phyloP scores from a whole-genome alignment of 2,888 invertebrate genomes.

The Nematopogon swammerdamellus region DNA sequence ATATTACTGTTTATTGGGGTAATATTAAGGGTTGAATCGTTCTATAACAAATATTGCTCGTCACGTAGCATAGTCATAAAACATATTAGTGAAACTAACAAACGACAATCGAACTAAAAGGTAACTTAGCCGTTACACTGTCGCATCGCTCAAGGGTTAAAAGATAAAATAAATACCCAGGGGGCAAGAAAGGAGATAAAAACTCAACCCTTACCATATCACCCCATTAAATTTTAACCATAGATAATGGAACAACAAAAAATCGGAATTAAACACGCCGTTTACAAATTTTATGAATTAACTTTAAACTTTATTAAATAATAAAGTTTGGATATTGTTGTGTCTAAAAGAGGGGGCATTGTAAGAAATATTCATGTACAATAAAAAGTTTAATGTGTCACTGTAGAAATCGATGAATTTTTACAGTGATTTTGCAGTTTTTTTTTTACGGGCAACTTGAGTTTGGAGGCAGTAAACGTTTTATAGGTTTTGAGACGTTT shows the following conservation, averaged over 20 bases:
- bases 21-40: background rate
- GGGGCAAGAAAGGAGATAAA: background rate
- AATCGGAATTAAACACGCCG: slow-evolving; percentile 20
- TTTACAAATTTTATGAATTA: slow-evolving; percentile 47
- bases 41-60: background rate
- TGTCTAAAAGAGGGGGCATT: slow-evolving; percentile 20
- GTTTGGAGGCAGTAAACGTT: slow-evolving; percentile 21
- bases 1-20: too few relatives aligned
- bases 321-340: slow-evolving; percentile 25
- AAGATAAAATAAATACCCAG: background rate
- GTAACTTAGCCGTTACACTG: background rate
- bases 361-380: slow-evolving; percentile 35
- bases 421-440: slow-evolving; percentile 42
- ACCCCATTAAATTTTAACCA: slow-evolving; percentile 28
- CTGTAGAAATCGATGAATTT: slow-evolving; percentile 46
- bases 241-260: slow-evolving; percentile 24
- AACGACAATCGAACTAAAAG: background rate
- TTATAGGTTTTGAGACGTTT: slow-evolving; percentile 23
- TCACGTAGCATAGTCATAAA: background rate
- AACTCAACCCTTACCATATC: slow-evolving; percentile 16
- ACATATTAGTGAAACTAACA: background rate
- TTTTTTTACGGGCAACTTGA: slow-evolving; percentile 37
- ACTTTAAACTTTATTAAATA: slow-evolving; percentile 43
- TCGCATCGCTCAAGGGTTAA: background rate
- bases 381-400: slow-evolving; percentile 45